Conservation (phyloP, 2,113 vertebrate genomes). For the Phasianus colchicus region DNA sequence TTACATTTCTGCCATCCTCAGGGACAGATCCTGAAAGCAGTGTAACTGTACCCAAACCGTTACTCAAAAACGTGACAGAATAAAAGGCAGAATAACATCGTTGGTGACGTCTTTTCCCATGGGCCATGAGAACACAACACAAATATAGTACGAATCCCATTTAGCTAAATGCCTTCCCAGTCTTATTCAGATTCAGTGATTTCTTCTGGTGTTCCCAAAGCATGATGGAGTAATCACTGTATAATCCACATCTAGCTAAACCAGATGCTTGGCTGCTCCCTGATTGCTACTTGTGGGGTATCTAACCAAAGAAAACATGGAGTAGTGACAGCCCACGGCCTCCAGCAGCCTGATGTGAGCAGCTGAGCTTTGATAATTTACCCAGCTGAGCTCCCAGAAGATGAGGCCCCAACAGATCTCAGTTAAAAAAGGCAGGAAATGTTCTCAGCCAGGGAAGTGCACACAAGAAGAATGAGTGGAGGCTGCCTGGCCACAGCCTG, state of each 20-base stretch:
- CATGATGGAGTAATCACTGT: neutral
- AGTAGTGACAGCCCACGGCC: neutral
- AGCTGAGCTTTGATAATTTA: neutral
- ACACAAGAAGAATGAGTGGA: neutral
- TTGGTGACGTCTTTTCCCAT: neutral
- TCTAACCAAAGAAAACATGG: neutral
- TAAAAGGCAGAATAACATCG: neutral
- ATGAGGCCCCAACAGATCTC: neutral
- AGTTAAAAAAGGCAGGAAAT: neutral
- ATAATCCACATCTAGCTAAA: neutral
- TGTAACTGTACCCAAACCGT: slow-evolving; percentile 44
- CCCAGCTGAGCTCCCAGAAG: neutral
- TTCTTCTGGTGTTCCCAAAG: neutral
- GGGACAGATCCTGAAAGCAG: slow-evolving; percentile 35
- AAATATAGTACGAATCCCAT: neutral
- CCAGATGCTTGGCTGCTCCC: neutral
- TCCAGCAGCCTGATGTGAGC: neutral
- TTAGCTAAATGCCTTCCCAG: neutral
- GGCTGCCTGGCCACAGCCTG: neutral
- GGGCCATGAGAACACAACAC: neutral
- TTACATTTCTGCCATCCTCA: slow-evolving; percentile 55
- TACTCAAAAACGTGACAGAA: slow-evolving; percentile 32
- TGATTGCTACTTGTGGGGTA: neutral
- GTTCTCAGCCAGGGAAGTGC: neutral
- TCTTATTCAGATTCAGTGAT: neutral